Conservation (phyloP, 2,797 vertebrate species). For the Gallinago nigripennis region DNA sequence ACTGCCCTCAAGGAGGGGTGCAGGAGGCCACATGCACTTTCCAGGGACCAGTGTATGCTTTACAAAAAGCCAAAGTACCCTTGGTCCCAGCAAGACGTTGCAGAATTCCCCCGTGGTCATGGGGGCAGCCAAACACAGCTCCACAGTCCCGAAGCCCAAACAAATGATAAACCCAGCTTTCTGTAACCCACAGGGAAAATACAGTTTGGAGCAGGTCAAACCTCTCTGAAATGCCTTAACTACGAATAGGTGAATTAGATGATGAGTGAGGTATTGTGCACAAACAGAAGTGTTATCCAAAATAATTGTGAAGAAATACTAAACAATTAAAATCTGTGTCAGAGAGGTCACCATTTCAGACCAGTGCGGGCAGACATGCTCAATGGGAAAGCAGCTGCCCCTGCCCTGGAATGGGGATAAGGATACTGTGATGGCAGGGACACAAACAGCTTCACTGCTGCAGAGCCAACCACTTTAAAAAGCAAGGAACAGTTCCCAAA, state of each 20-base stretch:
- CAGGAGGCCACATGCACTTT: not conserved
- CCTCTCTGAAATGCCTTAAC: not conserved
- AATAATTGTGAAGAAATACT: not conserved
- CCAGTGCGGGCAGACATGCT: fast-evolving
- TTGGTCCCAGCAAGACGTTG: fast-evolving
- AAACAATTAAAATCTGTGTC: not conserved
- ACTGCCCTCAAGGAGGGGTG: not conserved
- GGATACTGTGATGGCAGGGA: fast-evolving
- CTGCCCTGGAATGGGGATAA: fast-evolving
- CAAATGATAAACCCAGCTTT: not conserved
- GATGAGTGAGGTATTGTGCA: not conserved
- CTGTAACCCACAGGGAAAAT: not conserved
- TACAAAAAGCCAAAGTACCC: fast-evolving
- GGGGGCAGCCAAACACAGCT: not conserved
- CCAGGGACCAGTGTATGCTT: not conserved
- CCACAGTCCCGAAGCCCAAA: fast-evolving
- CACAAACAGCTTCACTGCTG: not conserved
- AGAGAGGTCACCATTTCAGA: fast-evolving
- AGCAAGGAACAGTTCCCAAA: not conserved
- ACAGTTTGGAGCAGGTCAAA: not conserved
- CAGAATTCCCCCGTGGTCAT: fast-evolving
- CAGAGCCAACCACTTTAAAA: not conserved
- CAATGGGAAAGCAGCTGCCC: not conserved
- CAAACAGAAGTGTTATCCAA: not conserved
- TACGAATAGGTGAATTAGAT: not conserved